Evolutionary conservation across 1,140 invertebrate genomes (phyloP).

Genomic region (Geopemphigus sp.): DNA sequence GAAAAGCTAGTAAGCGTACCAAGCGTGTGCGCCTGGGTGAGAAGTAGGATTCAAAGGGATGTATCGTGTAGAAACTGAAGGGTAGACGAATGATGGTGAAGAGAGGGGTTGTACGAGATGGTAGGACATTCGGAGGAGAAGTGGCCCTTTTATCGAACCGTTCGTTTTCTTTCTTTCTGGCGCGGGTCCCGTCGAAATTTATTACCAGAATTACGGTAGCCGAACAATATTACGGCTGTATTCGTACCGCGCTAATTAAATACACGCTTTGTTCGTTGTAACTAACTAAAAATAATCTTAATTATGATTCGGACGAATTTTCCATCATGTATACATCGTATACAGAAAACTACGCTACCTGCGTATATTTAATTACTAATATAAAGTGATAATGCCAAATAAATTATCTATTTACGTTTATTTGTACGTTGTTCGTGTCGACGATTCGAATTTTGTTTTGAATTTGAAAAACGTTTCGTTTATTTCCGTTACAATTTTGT

Average conservation of each 20-base stretch:
- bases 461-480: too few species aligned
- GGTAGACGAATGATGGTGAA: neutral
- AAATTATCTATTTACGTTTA: too few species aligned
- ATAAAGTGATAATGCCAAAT: too few species aligned
- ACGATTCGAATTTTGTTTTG: too few species aligned
- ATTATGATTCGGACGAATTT: too few species aligned
- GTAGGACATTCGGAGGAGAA: neutral
- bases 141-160: conserved; percentile 41
- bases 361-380: too few species aligned
- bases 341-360: too few species aligned
- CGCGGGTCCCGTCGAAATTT: conserved; percentile 4
- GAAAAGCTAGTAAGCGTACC: neutral
- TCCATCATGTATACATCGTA: too few species aligned
- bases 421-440: too few species aligned
- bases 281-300: neutral
- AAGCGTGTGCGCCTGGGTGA: neutral
- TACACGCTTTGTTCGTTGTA: neutral
- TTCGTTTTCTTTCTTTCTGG: conserved; percentile 22
- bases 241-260: neutral
- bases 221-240: neutral
- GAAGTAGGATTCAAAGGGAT: conserved; percentile 19
- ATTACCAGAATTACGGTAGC: conserved; percentile 21
- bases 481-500: too few species aligned
- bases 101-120: neutral
- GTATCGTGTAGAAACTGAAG: conserved; percentile 4